Percentiles rank a stretch among this genome's conserved stretches.
phyloP scores from a whole-genome alignment of 2,888 invertebrate species.

The Serripes groenlandicus region DNA sequence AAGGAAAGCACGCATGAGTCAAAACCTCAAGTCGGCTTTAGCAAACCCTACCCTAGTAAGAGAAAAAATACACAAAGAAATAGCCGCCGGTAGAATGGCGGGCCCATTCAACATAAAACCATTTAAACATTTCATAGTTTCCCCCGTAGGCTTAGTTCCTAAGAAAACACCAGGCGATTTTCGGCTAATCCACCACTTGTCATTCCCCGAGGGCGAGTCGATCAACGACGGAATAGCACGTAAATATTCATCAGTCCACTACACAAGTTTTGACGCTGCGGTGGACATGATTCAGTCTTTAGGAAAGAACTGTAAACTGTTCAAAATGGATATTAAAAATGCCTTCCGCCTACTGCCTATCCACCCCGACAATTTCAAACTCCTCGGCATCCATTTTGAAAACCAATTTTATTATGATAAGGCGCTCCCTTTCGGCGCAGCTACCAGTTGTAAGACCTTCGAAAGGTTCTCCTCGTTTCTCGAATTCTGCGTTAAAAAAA shows the following conservation, averaged over 20 bases:
- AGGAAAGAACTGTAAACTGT: slow-evolving; percentile 5
- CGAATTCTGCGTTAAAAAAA: slow-evolving; percentile 1
- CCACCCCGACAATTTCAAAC: slow-evolving; percentile 24
- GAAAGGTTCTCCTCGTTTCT: slow-evolving; percentile 32
- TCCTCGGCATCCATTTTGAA: slow-evolving; percentile 40
- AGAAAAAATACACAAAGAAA: slow-evolving; percentile 31
- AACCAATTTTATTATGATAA: slow-evolving; percentile 42
- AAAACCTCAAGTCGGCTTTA: slow-evolving; percentile 49
- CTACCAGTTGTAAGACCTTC: slow-evolving; percentile 31
- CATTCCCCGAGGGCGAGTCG: slow-evolving; percentile 28
- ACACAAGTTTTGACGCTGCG: slow-evolving; percentile 22
- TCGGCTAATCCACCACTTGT: slow-evolving; percentile 57
- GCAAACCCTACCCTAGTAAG: neutral
- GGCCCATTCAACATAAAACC: slow-evolving; percentile 31
- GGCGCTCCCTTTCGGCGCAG: slow-evolving; percentile 39
- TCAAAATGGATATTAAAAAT: slow-evolving; percentile 32
- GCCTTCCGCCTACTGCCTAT: slow-evolving; percentile 41
- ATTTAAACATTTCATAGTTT: slow-evolving; percentile 15
- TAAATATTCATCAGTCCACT: slow-evolving; percentile 5
- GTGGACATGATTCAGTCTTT: slow-evolving; percentile 8
- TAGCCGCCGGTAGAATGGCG: slow-evolving; percentile 15
- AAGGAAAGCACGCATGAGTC: slow-evolving; percentile 19
- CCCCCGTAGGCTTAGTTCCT: slow-evolving; percentile 40
- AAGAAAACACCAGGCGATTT: slow-evolving; percentile 43
- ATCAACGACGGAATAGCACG: slow-evolving; percentile 53